Conservation (phyloP, 2,797 vertebrate genomes). For the Nyctibius grandis region DNA sequence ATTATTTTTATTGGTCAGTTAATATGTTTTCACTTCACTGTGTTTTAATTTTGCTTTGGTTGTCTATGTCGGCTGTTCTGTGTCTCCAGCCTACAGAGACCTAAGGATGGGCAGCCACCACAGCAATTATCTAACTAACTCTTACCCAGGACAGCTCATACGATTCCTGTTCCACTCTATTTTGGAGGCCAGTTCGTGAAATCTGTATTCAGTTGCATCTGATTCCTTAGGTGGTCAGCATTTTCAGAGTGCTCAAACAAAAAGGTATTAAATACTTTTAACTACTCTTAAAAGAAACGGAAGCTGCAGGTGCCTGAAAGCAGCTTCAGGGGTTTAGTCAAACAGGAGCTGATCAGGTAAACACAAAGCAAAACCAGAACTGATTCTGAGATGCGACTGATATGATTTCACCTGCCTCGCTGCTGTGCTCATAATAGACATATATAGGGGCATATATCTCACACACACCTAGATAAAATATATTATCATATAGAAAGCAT, state of each 20-base stretch:
- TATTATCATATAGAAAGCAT: neutral
- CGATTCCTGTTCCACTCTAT: neutral
- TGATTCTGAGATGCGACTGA: neutral
- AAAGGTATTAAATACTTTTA: neutral
- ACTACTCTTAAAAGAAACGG: neutral
- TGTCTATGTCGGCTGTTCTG: neutral
- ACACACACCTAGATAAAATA: neutral
- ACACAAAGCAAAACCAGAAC: neutral
- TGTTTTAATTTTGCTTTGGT: conserved; percentile 7
- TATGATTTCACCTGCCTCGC: neutral
- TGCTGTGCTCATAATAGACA: neutral
- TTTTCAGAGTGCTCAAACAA: neutral
- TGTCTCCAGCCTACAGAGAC: neutral
- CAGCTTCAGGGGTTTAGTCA: neutral
- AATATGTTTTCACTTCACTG: conserved; percentile 11
- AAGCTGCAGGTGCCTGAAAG: neutral
- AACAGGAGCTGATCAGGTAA: rapidly evolving
- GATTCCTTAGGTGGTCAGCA: neutral
- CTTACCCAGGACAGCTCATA: neutral
- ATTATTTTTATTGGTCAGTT: conserved; percentile 33
- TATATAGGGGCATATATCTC: neutral
- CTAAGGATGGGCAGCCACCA: neutral
- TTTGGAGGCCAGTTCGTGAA: neutral
- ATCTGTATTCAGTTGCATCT: neutral
- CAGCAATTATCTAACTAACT: neutral